A percentile compares a stretch with the other conserved stretches of the same genome.
Conservation (phyloP, 1,140 invertebrate species). For the Drosophila tristis region DNA sequence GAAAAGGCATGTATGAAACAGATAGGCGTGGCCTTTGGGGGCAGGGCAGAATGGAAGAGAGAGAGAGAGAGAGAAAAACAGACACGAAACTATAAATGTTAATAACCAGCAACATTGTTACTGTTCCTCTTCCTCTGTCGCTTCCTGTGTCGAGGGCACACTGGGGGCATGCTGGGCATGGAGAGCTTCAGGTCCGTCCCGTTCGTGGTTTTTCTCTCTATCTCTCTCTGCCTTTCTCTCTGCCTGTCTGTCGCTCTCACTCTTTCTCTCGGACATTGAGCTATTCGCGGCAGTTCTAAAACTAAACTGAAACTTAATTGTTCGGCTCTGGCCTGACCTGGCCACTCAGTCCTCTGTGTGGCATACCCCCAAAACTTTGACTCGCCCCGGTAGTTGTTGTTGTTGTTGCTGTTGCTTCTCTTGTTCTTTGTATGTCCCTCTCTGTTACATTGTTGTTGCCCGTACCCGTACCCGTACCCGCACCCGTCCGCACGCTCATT, state of each 20-base stretch:
- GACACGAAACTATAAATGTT: conserved; percentile 80
- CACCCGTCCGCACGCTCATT: not conserved
- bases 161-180: conserved; percentile 13
- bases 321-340: conserved; percentile 21
- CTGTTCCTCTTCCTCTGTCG: conserved; percentile 50
- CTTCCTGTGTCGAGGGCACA: conserved; percentile 17
- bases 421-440: not conserved
- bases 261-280: too few species aligned
- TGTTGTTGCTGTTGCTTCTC: not conserved
- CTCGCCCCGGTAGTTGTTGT: conserved; percentile 33
- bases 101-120: conserved; percentile 80
- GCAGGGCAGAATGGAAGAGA: too few species aligned
- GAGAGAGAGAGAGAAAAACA: not conserved
- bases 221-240: not conserved
- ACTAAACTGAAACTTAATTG: conserved; percentile 33
- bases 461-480: too few species aligned
- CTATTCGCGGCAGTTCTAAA: too few species aligned
- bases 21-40: not conserved
- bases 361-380: conserved; percentile 1
- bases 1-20: not conserved
- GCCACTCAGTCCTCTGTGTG: too few species aligned
- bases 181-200: not conserved
- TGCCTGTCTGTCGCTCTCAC: not conserved
- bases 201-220: not conserved
- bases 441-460: too few species aligned